Percentiles rank a stretch among this genome's conserved stretches.
phyloP scores from a whole-genome alignment of 2,113 vertebrate species.

The Thymallus thymallus region DNA sequence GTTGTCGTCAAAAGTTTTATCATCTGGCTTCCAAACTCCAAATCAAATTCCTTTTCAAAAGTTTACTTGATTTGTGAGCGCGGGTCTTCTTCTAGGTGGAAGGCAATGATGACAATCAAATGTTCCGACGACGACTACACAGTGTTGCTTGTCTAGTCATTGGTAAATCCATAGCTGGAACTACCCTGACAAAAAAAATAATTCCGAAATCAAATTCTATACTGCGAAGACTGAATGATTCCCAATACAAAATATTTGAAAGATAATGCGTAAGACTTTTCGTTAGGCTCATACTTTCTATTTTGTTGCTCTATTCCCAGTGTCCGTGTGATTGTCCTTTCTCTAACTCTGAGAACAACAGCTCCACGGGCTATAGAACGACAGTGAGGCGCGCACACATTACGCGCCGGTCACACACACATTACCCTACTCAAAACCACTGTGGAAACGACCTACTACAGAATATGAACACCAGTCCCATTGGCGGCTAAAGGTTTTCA shows the following conservation, averaged over 20 bases:
- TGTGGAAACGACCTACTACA: not conserved
- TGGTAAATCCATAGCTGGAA: constrained; percentile 60
- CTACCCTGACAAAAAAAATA: constrained; percentile 16
- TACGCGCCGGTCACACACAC: constrained; percentile 19
- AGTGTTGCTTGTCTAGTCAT: constrained; percentile 41
- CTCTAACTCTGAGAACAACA: constrained; percentile 53
- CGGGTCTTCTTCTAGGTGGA: constrained; percentile 13
- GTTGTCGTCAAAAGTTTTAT: constrained; percentile 46
- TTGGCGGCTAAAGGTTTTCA: not conserved
- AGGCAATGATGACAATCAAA: constrained; percentile 45
- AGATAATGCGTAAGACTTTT: constrained; percentile 13
- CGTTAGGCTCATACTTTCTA: constrained; percentile 48
- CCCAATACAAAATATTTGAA: not conserved
- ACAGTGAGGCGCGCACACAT: constrained; percentile 46
- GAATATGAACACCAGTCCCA: not conserved
- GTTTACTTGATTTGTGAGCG: constrained; percentile 16
- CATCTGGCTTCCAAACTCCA: constrained; percentile 41
- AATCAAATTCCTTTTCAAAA: constrained; percentile 25
- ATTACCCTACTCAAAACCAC: constrained; percentile 6
- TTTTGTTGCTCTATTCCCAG: constrained; percentile 44
- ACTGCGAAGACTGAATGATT: not conserved
- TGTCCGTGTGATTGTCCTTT: constrained; percentile 45
- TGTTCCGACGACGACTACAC: constrained; percentile 41
- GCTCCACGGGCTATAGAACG: constrained; percentile 51
- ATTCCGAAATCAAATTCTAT: not conserved